A percentile compares a stretch with the other conserved stretches of the same genome.
Evolutionary conservation across 2,113 vertebrate species (phyloP).

Genomic region (Plotosus lineatus): DNA sequence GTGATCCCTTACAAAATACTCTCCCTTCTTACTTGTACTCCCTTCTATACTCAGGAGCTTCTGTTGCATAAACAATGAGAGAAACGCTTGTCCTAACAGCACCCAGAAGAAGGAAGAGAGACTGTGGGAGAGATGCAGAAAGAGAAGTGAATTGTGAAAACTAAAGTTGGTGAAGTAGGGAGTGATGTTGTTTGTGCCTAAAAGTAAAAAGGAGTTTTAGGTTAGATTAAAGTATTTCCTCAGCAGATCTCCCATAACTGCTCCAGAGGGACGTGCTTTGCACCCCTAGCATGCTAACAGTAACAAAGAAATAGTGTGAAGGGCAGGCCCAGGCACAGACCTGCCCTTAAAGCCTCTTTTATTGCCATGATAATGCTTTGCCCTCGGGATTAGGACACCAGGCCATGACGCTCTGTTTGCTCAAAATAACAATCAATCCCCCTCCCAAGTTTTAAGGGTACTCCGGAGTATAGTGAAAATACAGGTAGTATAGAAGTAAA

Average conservation of each 20-base stretch:
- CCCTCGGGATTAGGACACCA: conserved; percentile 57
- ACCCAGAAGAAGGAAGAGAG: conserved; percentile 44
- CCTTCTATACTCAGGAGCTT: conserved; percentile 68
- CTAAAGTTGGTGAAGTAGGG: conserved; percentile 7
- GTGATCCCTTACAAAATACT: conserved; percentile 61
- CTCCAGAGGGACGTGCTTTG: conserved; percentile 65
- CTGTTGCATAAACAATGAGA: conserved; percentile 54
- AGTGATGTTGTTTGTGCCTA: conserved; percentile 42
- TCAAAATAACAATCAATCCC: neutral
- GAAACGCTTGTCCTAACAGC: conserved; percentile 41
- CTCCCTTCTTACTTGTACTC: conserved; percentile 39
- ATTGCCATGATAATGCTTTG: conserved; percentile 68
- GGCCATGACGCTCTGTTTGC: conserved; percentile 37
- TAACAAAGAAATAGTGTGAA: conserved; percentile 63
- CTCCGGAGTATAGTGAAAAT: conserved; percentile 40
- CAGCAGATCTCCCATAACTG: conserved; percentile 69
- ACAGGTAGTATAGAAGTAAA: conserved; percentile 34
- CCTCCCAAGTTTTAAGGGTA: neutral
- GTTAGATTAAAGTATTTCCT: conserved; percentile 63
- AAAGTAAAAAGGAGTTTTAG: conserved; percentile 63
- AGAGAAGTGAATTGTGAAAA: conserved; percentile 24
- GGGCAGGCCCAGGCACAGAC: conserved; percentile 31
- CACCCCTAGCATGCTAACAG: conserved; percentile 66
- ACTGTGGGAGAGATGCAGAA: conserved; percentile 57
- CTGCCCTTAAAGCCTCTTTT: conserved; percentile 63